Percentiles rank a stretch among this genome's conserved stretches.
These are phyloP conservation scores for Brachystomella parvula DNA, from an alignment of 1,140 invertebrate genomes.

Conservation along the genomic window DNA sequence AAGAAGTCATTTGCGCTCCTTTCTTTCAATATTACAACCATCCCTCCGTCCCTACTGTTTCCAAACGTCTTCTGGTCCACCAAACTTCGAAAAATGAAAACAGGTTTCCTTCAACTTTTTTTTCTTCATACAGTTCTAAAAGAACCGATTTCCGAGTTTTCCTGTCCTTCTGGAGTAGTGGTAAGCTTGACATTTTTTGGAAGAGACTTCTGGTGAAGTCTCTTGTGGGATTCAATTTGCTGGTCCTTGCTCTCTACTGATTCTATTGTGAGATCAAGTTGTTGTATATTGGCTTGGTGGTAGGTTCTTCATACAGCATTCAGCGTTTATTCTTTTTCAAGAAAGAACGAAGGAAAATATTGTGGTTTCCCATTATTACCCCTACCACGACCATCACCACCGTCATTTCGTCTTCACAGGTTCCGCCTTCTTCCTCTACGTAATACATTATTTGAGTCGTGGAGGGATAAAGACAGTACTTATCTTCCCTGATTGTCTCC, in stretches of 20 bases:
- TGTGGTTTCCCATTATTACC: conserved; percentile 7
- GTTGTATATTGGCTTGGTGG: neutral
- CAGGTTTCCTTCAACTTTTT: neutral
- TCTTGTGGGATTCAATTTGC: neutral
- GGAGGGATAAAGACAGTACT: conserved; percentile 5
- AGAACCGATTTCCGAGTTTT: neutral
- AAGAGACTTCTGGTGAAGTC: neutral
- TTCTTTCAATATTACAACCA: neutral
- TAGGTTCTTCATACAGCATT: neutral
- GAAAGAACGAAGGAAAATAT: neutral
- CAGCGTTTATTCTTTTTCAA: neutral
- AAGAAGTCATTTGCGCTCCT: conserved; percentile 10
- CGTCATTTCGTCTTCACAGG: conserved; percentile 1
- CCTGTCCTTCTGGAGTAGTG: too few species aligned
- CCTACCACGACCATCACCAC: neutral
- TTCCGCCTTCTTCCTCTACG: neutral
- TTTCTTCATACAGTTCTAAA: neutral
- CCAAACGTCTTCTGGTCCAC: neutral
- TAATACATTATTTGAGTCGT: neutral
- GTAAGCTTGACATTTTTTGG: too few species aligned
- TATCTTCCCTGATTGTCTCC: conserved; percentile 9
- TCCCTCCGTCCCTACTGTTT: neutral
- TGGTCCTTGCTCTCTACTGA: neutral
- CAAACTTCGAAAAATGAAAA: neutral
- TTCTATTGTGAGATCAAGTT: neutral